Evolutionary conservation across 2,113 vertebrate genomes (phyloP).

Genomic region (Alexandromys fortis): DNA sequence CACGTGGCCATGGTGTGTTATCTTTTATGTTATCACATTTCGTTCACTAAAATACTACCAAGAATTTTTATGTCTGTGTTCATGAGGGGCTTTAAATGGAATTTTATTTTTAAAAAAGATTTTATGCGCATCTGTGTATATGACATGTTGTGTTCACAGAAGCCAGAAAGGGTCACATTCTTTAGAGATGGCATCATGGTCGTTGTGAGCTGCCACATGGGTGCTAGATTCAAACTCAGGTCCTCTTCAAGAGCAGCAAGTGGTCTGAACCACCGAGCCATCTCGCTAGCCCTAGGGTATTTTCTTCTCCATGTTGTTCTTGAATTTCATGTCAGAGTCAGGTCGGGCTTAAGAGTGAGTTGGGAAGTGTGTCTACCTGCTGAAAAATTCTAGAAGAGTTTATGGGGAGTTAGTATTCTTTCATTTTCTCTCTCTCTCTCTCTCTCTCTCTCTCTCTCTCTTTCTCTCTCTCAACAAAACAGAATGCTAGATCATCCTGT

Average conservation of each 20-base stretch:
- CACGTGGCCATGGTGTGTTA: not conserved
- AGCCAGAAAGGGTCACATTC: not conserved
- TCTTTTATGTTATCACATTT: not conserved
- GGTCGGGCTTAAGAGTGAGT: not conserved
- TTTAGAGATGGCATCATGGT: not conserved
- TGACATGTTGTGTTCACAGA: not conserved
- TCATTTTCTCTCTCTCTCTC: not conserved
- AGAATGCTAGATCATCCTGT: not conserved
- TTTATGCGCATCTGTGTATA: not conserved
- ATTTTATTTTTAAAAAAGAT: not conserved
- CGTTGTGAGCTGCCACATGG: not conserved
- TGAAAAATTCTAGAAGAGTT: constrained; percentile 33
- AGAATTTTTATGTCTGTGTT: not conserved
- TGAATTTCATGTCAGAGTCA: constrained; percentile 22
- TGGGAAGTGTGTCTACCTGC: not conserved
- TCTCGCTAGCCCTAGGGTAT: not conserved
- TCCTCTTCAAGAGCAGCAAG: not conserved
- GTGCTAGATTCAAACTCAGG: not conserved
- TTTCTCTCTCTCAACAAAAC: too few species aligned
- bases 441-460: too few species aligned
- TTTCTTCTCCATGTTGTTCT: not conserved
- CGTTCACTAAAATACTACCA: not conserved
- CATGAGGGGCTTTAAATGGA: not conserved
- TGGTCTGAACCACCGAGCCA: not conserved
- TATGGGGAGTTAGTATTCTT: not conserved